phyloP scores from a whole-genome alignment of 2,797 vertebrate species.

The Sebastiscus tertius region DNA sequence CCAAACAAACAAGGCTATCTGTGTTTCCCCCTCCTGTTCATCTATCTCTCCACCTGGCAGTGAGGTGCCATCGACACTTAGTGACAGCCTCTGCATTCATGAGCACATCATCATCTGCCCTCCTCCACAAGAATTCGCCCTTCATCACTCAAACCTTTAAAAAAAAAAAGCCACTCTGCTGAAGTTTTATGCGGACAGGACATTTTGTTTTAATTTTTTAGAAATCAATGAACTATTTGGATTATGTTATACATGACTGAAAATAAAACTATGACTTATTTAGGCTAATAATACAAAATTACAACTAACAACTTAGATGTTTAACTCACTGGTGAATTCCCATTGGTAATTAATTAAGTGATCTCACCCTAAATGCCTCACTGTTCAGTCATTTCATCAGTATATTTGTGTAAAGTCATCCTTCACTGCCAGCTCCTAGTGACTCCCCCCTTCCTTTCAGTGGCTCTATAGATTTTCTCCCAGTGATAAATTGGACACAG shows the following conservation, averaged over 20 bases:
- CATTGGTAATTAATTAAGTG: conserved; percentile 36
- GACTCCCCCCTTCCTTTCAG: conserved; percentile 66
- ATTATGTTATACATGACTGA: background rate
- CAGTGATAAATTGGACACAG: conserved; percentile 79
- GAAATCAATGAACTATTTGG: background rate
- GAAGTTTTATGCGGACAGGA: conserved; percentile 7
- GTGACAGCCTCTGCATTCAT: conserved; percentile 63
- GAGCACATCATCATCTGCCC: conserved; percentile 65
- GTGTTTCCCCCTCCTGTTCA: conserved; percentile 32
- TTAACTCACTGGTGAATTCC: background rate
- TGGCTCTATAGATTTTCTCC: conserved; percentile 77
- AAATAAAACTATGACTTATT: background rate
- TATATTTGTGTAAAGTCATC: conserved; percentile 62
- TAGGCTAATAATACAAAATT: background rate
- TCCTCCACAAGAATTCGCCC: conserved; percentile 59
- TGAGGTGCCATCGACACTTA: conserved; percentile 41
- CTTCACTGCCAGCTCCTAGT: conserved; percentile 66
- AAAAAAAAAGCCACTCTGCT: background rate
- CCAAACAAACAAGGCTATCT: conserved; percentile 28
- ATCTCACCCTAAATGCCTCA: conserved; percentile 28
- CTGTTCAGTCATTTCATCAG: conserved; percentile 61
- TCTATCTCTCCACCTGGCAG: conserved; percentile 53
- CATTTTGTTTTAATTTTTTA: conserved; percentile 2
- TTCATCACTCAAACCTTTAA: conserved; percentile 68
- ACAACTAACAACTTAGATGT: background rate